A percentile compares a stretch with the other conserved stretches of the same genome.
Evolutionary conservation across 2,888 invertebrate species (phyloP).

Genomic region (Tetranychus truncatus): DNA sequence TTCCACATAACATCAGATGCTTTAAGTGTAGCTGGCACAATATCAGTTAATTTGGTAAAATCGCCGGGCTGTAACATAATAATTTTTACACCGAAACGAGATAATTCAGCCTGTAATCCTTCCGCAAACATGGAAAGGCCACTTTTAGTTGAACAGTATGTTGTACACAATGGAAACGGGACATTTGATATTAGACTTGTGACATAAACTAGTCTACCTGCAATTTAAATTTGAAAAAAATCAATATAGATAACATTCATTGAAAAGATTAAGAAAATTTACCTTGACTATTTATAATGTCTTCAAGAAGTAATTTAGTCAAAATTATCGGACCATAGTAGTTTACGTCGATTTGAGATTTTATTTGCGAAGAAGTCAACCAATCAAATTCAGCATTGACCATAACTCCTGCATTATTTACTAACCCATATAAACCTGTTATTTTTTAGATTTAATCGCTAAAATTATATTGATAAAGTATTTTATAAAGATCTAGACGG

Average conservation of each 20-base stretch:
- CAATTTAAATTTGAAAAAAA: neutral
- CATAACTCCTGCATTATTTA: conserved; percentile 75
- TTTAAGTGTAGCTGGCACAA: neutral
- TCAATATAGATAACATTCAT: neutral
- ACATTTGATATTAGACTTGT: neutral
- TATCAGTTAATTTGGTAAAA: conserved; percentile 9
- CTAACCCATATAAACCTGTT: conserved; percentile 31
- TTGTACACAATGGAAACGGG: conserved; percentile 5
- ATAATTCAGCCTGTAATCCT: conserved; percentile 51
- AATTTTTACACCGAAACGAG: conserved; percentile 46
- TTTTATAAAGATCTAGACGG: neutral
- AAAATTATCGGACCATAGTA: conserved; percentile 60
- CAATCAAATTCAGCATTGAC: conserved; percentile 79
- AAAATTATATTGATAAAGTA: neutral
- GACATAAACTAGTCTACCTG: neutral
- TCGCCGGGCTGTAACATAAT: conserved; percentile 51
- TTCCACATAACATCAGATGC: conserved; percentile 40
- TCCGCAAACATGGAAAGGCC: neutral
- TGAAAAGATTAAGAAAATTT: neutral
- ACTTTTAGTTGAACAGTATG: conserved; percentile 1
- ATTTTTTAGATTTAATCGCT: neutral
- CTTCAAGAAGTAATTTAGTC: conserved; percentile 51
- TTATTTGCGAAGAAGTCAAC: conserved; percentile 51
- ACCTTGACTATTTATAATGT: conserved; percentile 35
- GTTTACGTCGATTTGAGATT: conserved; percentile 56